Base-by-base conservation (phyloP, 1,140 invertebrate genomes). In the Coelopa frigida region DNA sequence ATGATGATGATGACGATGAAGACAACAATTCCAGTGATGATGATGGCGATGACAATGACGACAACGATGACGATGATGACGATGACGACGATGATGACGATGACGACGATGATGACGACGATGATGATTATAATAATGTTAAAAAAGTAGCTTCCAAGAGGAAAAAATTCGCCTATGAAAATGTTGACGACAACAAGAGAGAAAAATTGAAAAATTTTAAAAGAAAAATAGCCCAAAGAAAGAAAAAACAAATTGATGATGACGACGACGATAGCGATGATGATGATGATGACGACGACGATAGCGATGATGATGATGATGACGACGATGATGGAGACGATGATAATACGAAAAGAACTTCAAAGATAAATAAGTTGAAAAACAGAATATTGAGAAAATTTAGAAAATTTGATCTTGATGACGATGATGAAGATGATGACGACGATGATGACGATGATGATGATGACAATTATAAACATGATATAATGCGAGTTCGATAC, bases 11-110 rank as follows among this genome's bases (percentile, higher is more conserved):
- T 46, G 23, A 23, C 12, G 33, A 37, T 39, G 62, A 70, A 44
- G 58, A 73, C 10, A 59, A 73, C 38, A 64, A 74, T 46, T 61
- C 72, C 45, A 62, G 72, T 36, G 64, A 74, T 60, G 73, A 75
- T 61, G 67, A 72, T 51, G 70, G 73, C 40, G 66, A 73, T 54
- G 71, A 74, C 44, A 68, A 73, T 61, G 55, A 32, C 59, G 69
- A 67, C 67, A 70, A 68, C 52, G 68, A 72, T 56, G 61, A 72
- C 51, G 49, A 50, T 45, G 39, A 48, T 36, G 33, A 24, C 12
- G 27, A 48, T 0, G 44, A 44, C 10, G 39, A 56, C 0, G 33
- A 48, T 1, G 63, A 70, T 44, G 58, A 76, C 1, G 59, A 75
- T 21, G 60, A 72, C 7, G 56, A 71, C 4, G 51, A 72, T 54